Conservation (phyloP, 2,888 invertebrate genomes). For the Temnothorax rugatulus region DNA sequence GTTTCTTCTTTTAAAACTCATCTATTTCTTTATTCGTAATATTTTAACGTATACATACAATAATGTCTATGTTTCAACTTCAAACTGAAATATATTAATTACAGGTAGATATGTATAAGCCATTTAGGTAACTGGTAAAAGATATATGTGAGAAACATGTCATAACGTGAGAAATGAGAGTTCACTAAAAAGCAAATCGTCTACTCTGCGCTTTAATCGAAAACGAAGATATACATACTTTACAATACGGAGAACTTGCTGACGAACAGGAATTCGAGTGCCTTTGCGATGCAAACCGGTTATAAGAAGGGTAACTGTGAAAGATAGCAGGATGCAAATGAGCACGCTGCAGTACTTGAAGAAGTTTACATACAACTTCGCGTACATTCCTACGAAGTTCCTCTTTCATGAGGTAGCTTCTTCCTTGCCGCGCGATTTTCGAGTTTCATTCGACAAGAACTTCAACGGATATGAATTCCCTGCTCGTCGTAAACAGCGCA, state of each 20-base stretch:
- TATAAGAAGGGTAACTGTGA: slow-evolving; percentile 27
- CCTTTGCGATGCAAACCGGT: background rate
- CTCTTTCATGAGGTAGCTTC: slow-evolving; percentile 5
- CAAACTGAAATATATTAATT: background rate
- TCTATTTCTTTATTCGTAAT: background rate
- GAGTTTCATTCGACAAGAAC: slow-evolving; percentile 18
- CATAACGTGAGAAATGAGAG: background rate
- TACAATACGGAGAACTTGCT: slow-evolving; percentile 23
- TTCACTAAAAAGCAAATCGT: background rate
- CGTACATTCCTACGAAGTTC: slow-evolving; percentile 9
- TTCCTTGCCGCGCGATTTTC: slow-evolving; percentile 10
- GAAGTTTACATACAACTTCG: slow-evolving; percentile 18
- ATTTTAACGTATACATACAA: background rate
- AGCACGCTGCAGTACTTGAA: slow-evolving; percentile 19
- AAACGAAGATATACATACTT: background rate
- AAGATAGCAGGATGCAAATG: slow-evolving; percentile 46
- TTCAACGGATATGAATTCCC: slow-evolving; percentile 29
- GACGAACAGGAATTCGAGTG: slow-evolving; percentile 4
- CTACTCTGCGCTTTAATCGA: background rate
- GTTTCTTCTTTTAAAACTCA: background rate
- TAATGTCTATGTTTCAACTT: background rate
- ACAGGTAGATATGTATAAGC: no score
- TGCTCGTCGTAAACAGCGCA: slow-evolving; percentile 27
- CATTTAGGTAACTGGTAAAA: background rate
- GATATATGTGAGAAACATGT: background rate